These are phyloP conservation scores for Orycteropus afer DNA, from an alignment of 2,113 vertebrate genomes.

Conservation along the genomic window DNA sequence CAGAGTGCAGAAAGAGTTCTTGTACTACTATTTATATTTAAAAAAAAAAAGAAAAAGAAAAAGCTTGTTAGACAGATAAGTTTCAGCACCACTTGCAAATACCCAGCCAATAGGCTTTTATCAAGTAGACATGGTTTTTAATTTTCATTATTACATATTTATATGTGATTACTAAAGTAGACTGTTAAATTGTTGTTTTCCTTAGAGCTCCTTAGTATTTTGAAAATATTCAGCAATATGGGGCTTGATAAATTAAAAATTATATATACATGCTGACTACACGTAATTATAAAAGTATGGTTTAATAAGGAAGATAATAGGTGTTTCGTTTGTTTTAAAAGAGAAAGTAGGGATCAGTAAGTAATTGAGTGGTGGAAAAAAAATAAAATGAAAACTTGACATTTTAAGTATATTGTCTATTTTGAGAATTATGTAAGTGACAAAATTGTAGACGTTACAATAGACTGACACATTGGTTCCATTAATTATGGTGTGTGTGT, in stretches of 20 bases:
- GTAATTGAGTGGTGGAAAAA: constrained; percentile 17
- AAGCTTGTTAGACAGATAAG: background rate
- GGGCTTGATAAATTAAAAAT: background rate
- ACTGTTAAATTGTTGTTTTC: constrained; percentile 44
- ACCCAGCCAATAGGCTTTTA: background rate
- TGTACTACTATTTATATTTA: constrained; percentile 49
- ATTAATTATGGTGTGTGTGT: background rate
- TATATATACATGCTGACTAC: background rate
- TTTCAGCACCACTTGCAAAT: constrained; percentile 22
- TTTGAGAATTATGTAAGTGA: constrained; percentile 9
- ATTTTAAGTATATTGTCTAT: constrained; percentile 44
- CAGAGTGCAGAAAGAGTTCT: constrained; percentile 24
- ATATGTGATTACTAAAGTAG: constrained; percentile 27
- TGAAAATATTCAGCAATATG: constrained; percentile 39
- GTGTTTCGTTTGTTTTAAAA: constrained; percentile 38
- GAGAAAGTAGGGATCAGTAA: background rate
- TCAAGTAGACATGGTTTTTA: background rate
- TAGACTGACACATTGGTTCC: background rate
- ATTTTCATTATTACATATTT: constrained; percentile 18
- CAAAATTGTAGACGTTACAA: background rate
- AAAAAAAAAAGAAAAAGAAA: constrained; percentile 45
- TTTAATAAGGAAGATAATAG: constrained; percentile 55
- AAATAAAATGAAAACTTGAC: background rate
- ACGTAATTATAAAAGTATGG: constrained; percentile 37
- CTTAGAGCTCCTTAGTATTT: constrained; percentile 56